Conservation (phyloP, 2,797 vertebrate species). For the Danio kyathit region DNA sequence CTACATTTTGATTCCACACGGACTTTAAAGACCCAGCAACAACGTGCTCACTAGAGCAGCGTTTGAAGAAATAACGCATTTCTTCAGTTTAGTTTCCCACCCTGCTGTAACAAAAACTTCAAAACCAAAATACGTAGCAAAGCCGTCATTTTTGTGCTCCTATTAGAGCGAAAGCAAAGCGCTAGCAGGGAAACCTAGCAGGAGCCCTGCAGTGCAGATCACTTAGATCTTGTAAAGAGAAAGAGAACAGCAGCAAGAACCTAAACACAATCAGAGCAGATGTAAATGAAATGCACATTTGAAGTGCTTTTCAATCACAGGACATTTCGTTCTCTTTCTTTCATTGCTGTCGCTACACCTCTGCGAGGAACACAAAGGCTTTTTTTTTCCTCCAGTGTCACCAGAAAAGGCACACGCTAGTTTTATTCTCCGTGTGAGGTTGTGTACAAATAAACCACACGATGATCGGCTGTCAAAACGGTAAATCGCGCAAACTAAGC, state of each 20-base stretch:
- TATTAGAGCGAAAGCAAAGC: conserved; percentile 59
- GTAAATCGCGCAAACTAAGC: conserved; percentile 56
- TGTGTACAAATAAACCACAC: conserved; percentile 62
- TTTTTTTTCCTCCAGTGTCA: conserved; percentile 17
- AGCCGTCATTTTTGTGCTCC: too few species aligned
- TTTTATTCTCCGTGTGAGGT: conserved; percentile 47
- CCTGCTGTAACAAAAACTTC: too few species aligned
- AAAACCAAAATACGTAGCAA: too few species aligned
- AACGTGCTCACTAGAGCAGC: too few species aligned
- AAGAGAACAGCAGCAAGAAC: conserved; percentile 65
- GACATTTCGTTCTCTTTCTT: conserved; percentile 56
- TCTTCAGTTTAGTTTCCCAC: too few species aligned
- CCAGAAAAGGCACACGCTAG: conserved; percentile 29
- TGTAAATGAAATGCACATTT: conserved; percentile 61
- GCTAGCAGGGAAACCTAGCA: conserved; percentile 73
- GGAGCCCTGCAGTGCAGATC: conserved; percentile 69
- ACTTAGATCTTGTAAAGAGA: conserved; percentile 59
- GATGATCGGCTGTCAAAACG: conserved; percentile 60
- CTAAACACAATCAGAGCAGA: conserved; percentile 55
- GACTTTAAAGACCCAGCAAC: too few species aligned
- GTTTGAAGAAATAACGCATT: too few species aligned
- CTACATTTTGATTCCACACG: too few species aligned
- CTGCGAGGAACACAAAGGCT: conserved; percentile 46
- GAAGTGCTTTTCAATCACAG: conserved; percentile 55
- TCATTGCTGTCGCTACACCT: conserved; percentile 70